phyloP scores from a whole-genome alignment of 2,888 invertebrate genomes.

The Eremobia ochroleuca region DNA sequence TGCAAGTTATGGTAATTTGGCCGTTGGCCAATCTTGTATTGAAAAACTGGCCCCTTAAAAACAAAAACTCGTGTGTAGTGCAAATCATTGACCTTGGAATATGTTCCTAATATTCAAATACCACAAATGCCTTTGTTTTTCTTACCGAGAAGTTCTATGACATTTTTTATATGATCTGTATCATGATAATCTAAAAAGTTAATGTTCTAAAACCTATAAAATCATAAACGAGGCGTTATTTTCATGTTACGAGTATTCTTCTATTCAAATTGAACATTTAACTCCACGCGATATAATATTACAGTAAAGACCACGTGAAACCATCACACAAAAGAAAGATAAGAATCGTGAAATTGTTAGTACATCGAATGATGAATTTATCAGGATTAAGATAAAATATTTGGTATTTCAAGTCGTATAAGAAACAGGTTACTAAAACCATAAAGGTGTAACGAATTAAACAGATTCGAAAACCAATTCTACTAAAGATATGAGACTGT shows the following conservation, averaged over 20 bases:
- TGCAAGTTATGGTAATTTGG: neutral
- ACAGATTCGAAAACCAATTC: neutral
- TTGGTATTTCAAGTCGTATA: neutral
- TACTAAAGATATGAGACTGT: neutral
- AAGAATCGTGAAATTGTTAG: constrained; percentile 15
- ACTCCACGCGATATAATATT: constrained; percentile 18
- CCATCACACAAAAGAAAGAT: constrained; percentile 34
- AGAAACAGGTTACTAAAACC: neutral
- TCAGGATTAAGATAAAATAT: constrained; percentile 3
- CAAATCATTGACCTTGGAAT: neutral
- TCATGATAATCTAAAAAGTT: neutral
- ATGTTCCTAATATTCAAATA: neutral
- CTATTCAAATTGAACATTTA: constrained; percentile 44
- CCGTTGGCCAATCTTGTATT: neutral
- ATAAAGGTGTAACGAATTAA: neutral
- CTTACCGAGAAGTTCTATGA: neutral
- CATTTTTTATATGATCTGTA: neutral
- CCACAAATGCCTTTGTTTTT: neutral
- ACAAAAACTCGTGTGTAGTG: neutral
- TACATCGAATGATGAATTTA: constrained; percentile 9
- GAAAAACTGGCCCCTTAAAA: neutral
- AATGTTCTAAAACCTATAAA: constrained; percentile 5
- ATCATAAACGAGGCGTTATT: neutral
- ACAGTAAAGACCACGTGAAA: constrained; percentile 22
- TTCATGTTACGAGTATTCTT: constrained; percentile 42